Percentiles rank a stretch among this genome's conserved stretches.
Conservation (phyloP, 2,888 invertebrate genomes). For the Acleris sparsana region DNA sequence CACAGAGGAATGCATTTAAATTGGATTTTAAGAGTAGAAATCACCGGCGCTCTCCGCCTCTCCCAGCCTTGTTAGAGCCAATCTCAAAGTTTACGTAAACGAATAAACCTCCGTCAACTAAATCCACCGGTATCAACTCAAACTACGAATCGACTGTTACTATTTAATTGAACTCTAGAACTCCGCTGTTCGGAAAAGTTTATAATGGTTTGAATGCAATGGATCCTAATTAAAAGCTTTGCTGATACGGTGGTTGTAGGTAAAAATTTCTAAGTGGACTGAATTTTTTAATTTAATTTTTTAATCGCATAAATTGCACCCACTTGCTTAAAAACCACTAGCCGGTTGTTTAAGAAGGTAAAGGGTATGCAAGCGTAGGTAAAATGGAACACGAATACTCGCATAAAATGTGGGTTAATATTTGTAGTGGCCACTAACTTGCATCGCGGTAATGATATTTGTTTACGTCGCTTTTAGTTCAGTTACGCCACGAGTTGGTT, state of each 20-base stretch:
- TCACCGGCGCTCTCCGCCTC: constrained; percentile 75
- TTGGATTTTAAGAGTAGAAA: constrained; percentile 84
- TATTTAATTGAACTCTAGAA: constrained; percentile 30
- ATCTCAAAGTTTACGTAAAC: constrained; percentile 83
- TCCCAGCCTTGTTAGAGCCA: constrained; percentile 80
- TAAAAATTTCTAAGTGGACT: too few species aligned
- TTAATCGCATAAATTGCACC: too few species aligned
- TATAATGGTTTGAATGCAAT: background rate
- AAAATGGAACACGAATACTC: constrained; percentile 32
- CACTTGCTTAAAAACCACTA: constrained; percentile 11
- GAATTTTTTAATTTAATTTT: too few species aligned
- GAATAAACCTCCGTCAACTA: constrained; percentile 76
- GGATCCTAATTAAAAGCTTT: too few species aligned
- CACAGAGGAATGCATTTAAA: constrained; percentile 84
- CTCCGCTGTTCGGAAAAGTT: constrained; percentile 14
- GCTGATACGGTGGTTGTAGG: too few species aligned
- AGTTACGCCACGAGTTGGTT: background rate
- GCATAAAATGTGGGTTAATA: constrained; percentile 31
- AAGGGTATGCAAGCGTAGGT: constrained; percentile 13
- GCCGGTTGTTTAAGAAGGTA: constrained; percentile 26
- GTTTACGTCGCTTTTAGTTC: constrained; percentile 20
- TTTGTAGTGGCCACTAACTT: constrained; percentile 32
- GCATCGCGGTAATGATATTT: constrained; percentile 20
- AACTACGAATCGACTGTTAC: constrained; percentile 40
- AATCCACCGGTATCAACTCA: constrained; percentile 74